Base-by-base conservation (phyloP, 2,113 vertebrate genomes). In the Cinclus cinclus region DNA sequence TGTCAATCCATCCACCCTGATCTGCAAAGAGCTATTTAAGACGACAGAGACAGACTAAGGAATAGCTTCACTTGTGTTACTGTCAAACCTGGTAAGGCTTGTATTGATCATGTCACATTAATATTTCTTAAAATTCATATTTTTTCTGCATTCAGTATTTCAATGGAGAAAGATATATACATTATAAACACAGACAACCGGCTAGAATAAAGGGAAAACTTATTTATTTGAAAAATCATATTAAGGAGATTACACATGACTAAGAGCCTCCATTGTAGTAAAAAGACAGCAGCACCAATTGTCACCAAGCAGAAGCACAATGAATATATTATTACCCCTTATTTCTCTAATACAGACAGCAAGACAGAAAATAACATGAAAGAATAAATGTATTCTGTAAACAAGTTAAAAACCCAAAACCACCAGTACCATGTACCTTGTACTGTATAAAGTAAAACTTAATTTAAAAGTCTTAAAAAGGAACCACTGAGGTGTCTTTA, bases 231-330 rank as follows among this genome's bases (percentile, higher is more conserved):
- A 80, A 97, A 97, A 95, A 89, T 74, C 44, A 59, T 30, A 4
- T 75, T 50, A 28, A 69, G 68, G 28, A 85, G 89, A 76, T 87
- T 35, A 41, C 59, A 89, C 46, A 87, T 76, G 65, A 39, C 44
- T 94, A 83, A 93, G 7, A 62, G 47, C 28, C 70, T 80, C 15
- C 76, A 52, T 65, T 92, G 71, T 78, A 92, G 92, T 81, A 79
- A 94, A 94, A 93, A 96, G 88, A 89, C 77, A 95, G 85, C 52
- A 89, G 71, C 80, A 71, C 62, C 78, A 96, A 75, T 11, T 89
- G 91, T 31, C 84, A 95, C 75, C 84, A 84, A 92, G 71, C 87
- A 92, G 89, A 97, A 93, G 95, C 73, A 90, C 69, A 73, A 74
- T 53, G 71, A 92, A 87, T 90, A 15, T n/a, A 56, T 86, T 69